Evolutionary conservation across 2,888 invertebrate genomes (phyloP), one percentile per base, ranked within the genome.

Genomic region (Ectemnius lituratus): DNA sequence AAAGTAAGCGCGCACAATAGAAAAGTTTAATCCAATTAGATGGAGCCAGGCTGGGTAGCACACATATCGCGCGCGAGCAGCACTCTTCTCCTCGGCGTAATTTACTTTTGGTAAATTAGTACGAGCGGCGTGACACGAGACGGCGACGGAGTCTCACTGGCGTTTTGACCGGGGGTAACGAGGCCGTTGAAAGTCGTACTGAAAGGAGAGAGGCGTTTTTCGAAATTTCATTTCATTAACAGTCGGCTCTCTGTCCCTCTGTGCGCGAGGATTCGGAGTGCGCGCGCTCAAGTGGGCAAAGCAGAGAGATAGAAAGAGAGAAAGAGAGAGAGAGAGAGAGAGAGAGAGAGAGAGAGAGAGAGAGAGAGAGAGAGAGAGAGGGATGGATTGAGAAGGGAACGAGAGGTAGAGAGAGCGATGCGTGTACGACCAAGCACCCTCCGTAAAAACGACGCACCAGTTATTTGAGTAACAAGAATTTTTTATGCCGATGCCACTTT

Each of bases 371-470:
- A 1, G 20, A 20, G 20, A 2, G 28, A 2, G 28, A 2, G 37
- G 0, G 37, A 0, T n/a, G n/a, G n/a, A n/a, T n/a, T n/a, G n/a
- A n/a, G n/a, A n/a, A n/a, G n/a, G n/a, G n/a, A n/a, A n/a, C n/a
- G 37, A 37, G 37, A 37, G 37, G 8, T 5, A 2, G 37, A 37
- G 37, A 37, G 37, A 11, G 37, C 3, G 37, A 37, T 11, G 37
- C 37, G 37, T 37, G 37, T 37, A 37, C 11, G 8, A 37, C 37
- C 37, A 11, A 37, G 37, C 37, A 37, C 37, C 37, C 37, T 37
- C 69, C 69, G 62, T 60, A 61, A 70, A 75, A 75, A 73, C 75
- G 60, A 73, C 63, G 66, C 69, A 28, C 45, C 73, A 62, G 49
- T 56, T 62, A 73, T 37, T 37, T 37, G 37, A 37, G 37, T 37